Conservation (phyloP, 2,888 invertebrate species). For the Phanerotoma sp. region DNA sequence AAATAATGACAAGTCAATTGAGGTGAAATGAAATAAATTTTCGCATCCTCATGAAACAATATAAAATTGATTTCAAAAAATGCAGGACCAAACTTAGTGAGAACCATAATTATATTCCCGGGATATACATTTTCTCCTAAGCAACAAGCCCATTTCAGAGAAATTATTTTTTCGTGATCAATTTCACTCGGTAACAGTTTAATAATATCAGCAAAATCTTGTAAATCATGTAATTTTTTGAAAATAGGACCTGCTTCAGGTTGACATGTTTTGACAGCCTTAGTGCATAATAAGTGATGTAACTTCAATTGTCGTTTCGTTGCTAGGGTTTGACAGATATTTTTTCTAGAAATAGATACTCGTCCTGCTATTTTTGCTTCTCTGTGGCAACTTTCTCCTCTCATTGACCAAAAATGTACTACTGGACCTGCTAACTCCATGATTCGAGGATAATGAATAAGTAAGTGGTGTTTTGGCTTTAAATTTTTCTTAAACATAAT, state of each 20-base stretch:
- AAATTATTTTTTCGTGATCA: no score
- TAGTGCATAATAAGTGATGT: no score
- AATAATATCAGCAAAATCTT: no score
- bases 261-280: no score
- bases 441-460: conserved; percentile 15
- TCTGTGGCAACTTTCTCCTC: conserved; percentile 14
- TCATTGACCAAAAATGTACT: conserved; percentile 19
- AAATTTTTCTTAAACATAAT: no score
- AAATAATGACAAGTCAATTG: conserved; percentile 1
- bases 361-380: conserved; percentile 9
- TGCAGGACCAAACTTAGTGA: neutral
- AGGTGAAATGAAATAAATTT: conserved; percentile 4
- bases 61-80: neutral
- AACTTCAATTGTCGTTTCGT: no score
- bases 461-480: conserved; percentile 17
- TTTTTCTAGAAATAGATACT: neutral
- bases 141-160: no score
- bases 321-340: neutral
- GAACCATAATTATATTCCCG: no score
- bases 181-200: no score
- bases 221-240: neutral
- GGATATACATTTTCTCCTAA: no score
- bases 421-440: conserved; percentile 20
- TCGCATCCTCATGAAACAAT: neutral
- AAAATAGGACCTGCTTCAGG: neutral